Percentiles rank a stretch among this genome's conserved stretches.
phyloP scores from a whole-genome alignment of 2,888 invertebrate genomes.

The Hemithea aestivaria region DNA sequence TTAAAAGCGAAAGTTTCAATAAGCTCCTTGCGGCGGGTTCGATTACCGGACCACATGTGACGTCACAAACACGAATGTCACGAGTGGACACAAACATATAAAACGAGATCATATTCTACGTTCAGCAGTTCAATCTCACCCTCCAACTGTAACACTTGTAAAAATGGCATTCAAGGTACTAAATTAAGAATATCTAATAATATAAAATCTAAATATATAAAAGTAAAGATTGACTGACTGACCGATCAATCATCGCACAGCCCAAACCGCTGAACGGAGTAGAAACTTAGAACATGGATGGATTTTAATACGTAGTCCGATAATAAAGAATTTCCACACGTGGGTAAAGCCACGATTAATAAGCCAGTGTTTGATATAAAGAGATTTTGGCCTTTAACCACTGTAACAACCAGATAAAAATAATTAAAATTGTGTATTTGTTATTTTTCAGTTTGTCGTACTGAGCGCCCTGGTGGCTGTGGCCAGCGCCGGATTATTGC shows the following conservation, averaged over 20 bases:
- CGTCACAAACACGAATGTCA: slow-evolving; percentile 51
- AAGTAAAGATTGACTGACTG: no score
- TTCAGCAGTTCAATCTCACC: slow-evolving; percentile 50
- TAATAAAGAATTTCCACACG: no score
- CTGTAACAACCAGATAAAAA: no score
- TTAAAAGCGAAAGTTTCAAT: slow-evolving; percentile 65
- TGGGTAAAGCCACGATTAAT: no score
- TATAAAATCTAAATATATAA: neutral
- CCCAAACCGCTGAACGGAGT: no score
- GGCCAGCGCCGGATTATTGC: slow-evolving; percentile 47
- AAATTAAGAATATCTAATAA: neutral
- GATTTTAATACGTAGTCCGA: no score
- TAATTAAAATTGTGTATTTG: no score
- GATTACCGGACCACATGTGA: slow-evolving; percentile 46
- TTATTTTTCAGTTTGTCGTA: slow-evolving; percentile 45
- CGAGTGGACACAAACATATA: slow-evolving; percentile 47
- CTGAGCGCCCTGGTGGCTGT: slow-evolving; percentile 47
- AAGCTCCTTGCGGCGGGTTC: slow-evolving; percentile 47
- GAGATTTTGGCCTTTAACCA: no score
- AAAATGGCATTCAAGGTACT: slow-evolving; percentile 66
- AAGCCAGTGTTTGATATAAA: no score
- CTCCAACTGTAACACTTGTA: slow-evolving; percentile 43
- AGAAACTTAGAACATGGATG: no score
- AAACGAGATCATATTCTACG: slow-evolving; percentile 44
- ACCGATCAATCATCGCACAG: no score